These are phyloP conservation scores for Myotis myotis DNA, from an alignment of 2,797 vertebrate genomes.

Conservation along the genomic window DNA sequence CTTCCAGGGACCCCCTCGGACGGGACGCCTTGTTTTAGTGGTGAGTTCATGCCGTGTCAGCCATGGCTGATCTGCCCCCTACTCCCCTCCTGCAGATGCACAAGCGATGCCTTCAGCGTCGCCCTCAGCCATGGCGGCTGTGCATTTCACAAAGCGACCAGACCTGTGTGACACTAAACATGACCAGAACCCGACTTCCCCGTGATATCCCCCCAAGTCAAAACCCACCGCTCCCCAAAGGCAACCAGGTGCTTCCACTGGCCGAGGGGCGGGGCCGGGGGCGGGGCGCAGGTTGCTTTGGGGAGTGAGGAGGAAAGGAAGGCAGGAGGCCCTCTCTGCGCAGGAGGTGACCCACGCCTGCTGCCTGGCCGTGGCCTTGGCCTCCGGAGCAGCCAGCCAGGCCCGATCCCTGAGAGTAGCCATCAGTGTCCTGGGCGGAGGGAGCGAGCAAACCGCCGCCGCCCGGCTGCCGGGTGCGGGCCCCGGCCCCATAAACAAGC, in stretches of 20 bases:
- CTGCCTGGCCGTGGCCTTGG: background rate
- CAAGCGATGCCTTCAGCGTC: background rate
- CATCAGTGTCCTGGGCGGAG: background rate
- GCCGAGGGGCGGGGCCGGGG: too few species aligned
- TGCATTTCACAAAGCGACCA: background rate
- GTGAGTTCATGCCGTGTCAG: background rate
- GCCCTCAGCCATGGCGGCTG: background rate
- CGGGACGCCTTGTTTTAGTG: background rate
- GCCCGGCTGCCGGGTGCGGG: conserved; percentile 3
- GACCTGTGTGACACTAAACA: background rate
- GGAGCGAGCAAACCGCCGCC: background rate
- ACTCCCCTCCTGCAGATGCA: background rate
- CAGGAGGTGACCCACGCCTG: too few species aligned
- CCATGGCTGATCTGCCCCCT: background rate
- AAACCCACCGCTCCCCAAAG: background rate
- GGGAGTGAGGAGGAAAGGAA: too few species aligned
- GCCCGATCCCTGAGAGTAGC: background rate
- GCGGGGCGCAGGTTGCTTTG: too few species aligned
- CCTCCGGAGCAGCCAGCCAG: background rate
- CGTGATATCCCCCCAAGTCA: background rate
- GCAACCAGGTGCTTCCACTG: background rate
- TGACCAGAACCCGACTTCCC: too few species aligned
- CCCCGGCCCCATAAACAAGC: conserved; percentile 49
- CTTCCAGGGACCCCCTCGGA: background rate
- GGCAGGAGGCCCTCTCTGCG: too few species aligned